These are phyloP conservation scores for Motacilla tschutschensis DNA, from an alignment of 2,113 vertebrate species.

Conservation along the genomic window DNA sequence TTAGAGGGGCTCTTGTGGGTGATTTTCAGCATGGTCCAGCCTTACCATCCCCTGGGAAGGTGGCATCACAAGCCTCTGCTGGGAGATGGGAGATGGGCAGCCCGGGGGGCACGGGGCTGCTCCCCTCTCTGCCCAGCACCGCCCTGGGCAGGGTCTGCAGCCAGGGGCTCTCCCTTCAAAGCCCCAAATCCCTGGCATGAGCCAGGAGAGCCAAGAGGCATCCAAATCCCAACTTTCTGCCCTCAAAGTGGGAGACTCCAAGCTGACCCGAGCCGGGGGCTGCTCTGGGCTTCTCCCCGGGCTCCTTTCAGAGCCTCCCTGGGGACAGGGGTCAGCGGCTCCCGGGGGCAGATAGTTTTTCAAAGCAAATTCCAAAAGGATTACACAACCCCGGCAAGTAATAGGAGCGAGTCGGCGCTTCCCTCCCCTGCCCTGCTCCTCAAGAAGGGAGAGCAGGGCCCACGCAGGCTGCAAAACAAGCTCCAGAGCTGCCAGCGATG, in stretches of 20 bases:
- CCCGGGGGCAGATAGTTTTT: constrained; percentile 41
- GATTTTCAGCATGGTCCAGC: neutral
- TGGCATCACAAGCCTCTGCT: neutral
- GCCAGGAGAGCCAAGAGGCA: neutral
- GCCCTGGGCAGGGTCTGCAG: neutral
- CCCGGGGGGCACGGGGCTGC: fast-evolving
- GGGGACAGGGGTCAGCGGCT: neutral
- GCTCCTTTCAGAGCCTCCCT: neutral
- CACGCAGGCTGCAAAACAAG: constrained; percentile 30
- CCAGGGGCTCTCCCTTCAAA: neutral
- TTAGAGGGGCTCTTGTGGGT: fast-evolving
- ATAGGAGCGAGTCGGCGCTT: neutral
- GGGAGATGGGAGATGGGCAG: neutral
- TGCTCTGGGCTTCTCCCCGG: neutral
- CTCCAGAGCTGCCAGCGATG: neutral
- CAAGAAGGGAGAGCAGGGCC: constrained; percentile 23
- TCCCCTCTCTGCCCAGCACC: neutral
- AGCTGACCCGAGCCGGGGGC: neutral
- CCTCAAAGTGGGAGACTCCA: fast-evolving
- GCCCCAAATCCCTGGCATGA: neutral
- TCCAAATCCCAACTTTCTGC: neutral
- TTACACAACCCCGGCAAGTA: constrained; percentile 43
- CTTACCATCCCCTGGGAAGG: neutral
- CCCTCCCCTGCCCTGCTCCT: constrained; percentile 27
- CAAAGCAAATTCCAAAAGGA: constrained; percentile 60